A percentile compares a stretch with the other conserved stretches of the same genome.
Evolutionary conservation across 2,888 invertebrate genomes (phyloP).

Genomic region (Antheraea yamamai): DNA sequence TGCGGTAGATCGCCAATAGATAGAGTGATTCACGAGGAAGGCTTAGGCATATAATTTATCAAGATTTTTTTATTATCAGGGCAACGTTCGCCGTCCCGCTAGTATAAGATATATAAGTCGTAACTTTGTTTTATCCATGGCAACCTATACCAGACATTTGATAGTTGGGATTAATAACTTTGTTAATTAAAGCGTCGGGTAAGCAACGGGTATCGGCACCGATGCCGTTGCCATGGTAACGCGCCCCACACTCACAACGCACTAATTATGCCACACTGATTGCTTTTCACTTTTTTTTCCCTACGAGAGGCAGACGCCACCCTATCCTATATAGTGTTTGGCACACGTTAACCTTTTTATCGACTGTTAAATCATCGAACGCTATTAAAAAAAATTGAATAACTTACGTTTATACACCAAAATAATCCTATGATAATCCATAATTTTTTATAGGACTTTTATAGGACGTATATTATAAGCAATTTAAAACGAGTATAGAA

Average conservation of each 20-base stretch:
- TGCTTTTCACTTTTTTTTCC: slow-evolving; percentile 80
- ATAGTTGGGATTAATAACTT: slow-evolving; percentile 78
- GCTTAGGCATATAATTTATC: too few species aligned
- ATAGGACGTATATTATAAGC: not conserved
- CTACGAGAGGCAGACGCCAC: slow-evolving; percentile 77
- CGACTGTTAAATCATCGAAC: slow-evolving; percentile 49
- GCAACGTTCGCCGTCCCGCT: too few species aligned
- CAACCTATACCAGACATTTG: slow-evolving; percentile 58
- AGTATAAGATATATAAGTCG: not conserved
- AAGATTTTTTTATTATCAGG: too few species aligned
- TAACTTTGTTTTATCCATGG: not conserved
- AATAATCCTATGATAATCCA: not conserved
- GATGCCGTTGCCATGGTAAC: slow-evolving; percentile 75
- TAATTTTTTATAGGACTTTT: not conserved
- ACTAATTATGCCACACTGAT: slow-evolving; percentile 83
- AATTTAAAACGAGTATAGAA: not conserved
- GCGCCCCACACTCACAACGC: slow-evolving; percentile 80
- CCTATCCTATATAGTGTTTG: slow-evolving; percentile 68
- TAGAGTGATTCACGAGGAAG: too few species aligned
- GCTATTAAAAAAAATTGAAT: slow-evolving; percentile 27
- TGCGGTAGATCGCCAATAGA: too few species aligned
- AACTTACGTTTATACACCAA: slow-evolving; percentile 13
- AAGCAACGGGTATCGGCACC: slow-evolving; percentile 73
- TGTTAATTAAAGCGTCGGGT: slow-evolving; percentile 76
- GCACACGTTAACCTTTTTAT: slow-evolving; percentile 51